These are phyloP conservation scores for Drosophila yakuba DNA, from an alignment of 1,140 invertebrate species.

Conservation along the genomic window DNA sequence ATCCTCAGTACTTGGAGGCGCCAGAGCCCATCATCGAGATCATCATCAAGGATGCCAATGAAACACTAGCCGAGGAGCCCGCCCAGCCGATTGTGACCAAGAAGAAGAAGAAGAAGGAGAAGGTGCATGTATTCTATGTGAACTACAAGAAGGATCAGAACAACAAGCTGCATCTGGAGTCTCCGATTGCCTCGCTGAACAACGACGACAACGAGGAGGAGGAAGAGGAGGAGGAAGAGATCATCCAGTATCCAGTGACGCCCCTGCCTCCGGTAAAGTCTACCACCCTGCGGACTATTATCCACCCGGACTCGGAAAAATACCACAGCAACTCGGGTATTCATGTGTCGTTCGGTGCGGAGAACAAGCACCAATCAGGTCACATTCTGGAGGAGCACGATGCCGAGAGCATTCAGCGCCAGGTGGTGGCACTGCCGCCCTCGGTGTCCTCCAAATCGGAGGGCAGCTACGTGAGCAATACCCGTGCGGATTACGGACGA, in stretches of 20 bases:
- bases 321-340: conserved; percentile 91
- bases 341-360: conserved; percentile 90
- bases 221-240: conserved; percentile 88
- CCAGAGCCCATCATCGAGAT: conserved; percentile 96
- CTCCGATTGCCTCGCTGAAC: conserved; percentile 79
- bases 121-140: conserved; percentile 95
- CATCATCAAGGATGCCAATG: conserved; percentile 95
- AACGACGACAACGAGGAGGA: conserved; percentile 77
- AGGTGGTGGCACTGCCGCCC: conserved; percentile 86
- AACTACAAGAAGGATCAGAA: conserved; percentile 93
- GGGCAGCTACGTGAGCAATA: conserved; percentile 42
- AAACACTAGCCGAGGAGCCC: conserved; percentile 89
- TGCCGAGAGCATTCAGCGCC: conserved; percentile 87
- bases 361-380: conserved; percentile 86
- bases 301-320: conserved; percentile 92
- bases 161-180: conserved; percentile 84
- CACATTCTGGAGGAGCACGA: conserved; percentile 85
- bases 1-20: conserved; percentile 89
- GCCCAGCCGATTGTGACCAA: conserved; percentile 86
- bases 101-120: conserved; percentile 89
- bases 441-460: conserved; percentile 23
- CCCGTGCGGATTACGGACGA: conserved; percentile 63
- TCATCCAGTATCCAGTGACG: conserved; percentile 92
- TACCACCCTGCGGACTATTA: conserved; percentile 92
- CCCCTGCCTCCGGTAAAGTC: conserved; percentile 88